A percentile compares a stretch with the other conserved stretches of the same genome.
Conservation (phyloP, 1,140 invertebrate genomes). For the Rhopalosiphum maidis region DNA sequence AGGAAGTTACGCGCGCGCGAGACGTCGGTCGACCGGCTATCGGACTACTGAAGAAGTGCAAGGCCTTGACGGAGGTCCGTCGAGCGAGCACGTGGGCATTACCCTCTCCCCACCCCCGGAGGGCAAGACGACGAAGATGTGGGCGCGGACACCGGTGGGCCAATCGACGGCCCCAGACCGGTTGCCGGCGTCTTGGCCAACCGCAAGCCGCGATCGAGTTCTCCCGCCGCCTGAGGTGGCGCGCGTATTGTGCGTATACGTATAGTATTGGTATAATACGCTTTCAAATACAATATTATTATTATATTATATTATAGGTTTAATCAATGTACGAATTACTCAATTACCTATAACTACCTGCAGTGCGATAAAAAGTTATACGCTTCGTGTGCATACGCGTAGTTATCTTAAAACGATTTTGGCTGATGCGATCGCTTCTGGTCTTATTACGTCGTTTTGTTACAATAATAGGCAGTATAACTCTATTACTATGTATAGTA, state of each 20-base stretch:
- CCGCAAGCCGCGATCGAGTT: background rate
- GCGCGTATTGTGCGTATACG: background rate
- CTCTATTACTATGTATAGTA: too few relatives aligned
- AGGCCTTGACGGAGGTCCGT: slow-evolving; percentile 4
- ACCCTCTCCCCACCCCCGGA: background rate
- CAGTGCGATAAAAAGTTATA: background rate
- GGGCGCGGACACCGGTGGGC: slow-evolving; percentile 42
- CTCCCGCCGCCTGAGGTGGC: background rate
- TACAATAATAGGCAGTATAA: too few relatives aligned
- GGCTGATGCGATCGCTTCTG: background rate
- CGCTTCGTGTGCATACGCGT: too few relatives aligned
- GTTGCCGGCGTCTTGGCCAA: slow-evolving; percentile 25
- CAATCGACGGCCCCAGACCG: background rate
- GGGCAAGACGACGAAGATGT: slow-evolving; percentile 33
- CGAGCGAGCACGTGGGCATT: slow-evolving; percentile 49
- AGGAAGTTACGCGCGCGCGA: background rate
- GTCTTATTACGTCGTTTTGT: background rate
- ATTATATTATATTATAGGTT: too few relatives aligned
- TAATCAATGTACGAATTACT: too few relatives aligned
- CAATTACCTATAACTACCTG: background rate
- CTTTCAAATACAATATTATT: too few relatives aligned
- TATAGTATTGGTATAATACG: too few relatives aligned
- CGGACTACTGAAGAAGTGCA: slow-evolving; percentile 53
- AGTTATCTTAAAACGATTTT: background rate
- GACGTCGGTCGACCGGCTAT: slow-evolving; percentile 38